Conservation (phyloP, 2,113 vertebrate species). For the Cottus gobio region DNA sequence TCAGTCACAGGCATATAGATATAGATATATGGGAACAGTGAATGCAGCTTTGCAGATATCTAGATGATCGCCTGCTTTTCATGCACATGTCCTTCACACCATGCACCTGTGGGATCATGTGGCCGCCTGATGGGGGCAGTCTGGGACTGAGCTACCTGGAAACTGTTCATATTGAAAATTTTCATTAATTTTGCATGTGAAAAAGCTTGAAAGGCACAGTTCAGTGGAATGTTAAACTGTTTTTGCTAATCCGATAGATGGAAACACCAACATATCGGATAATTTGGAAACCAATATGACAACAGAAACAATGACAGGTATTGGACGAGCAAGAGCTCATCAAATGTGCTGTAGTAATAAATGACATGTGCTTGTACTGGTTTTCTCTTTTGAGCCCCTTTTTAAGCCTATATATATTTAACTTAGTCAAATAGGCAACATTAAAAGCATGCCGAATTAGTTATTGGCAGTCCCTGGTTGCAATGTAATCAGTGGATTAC, state of each 20-base stretch:
- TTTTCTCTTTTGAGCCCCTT: not conserved
- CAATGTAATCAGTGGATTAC: not conserved
- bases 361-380: not conserved
- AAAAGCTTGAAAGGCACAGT: no score
- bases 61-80: not conserved
- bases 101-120: not conserved
- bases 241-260: no score
- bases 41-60: no score
- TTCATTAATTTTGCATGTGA: no score
- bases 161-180: no score
- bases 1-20: no score
- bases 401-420: not conserved
- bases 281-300: not conserved
- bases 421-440: not conserved
- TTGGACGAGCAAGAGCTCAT: not conserved
- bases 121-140: not conserved
- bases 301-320: not conserved
- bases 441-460: not conserved
- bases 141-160: not conserved
- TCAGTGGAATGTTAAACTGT: no score
- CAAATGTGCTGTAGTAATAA: not conserved
- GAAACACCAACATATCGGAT: not conserved
- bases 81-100: no score
- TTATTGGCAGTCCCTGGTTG: not conserved
- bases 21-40: no score